Conservation (phyloP, 1,140 invertebrate species). For the Thaumatotibia leucotreta region DNA sequence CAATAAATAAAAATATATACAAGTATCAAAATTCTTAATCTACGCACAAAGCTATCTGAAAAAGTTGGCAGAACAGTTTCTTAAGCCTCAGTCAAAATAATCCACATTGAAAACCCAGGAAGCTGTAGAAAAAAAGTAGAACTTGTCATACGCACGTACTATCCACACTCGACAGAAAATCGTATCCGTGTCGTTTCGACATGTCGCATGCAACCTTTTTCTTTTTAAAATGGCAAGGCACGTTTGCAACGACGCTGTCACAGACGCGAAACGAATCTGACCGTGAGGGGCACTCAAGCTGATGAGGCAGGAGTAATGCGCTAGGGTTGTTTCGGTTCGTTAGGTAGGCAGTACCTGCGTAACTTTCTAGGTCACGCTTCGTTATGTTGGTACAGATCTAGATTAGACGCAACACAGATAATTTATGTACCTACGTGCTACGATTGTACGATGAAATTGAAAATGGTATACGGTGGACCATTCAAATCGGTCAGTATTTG, state of each 20-base stretch:
- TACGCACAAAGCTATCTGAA: too few species aligned
- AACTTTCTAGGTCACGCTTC: background rate
- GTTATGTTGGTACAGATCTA: background rate
- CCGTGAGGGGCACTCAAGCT: constrained; percentile 39
- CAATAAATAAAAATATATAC: too few species aligned
- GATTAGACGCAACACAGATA: background rate
- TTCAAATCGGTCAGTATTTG: too few species aligned
- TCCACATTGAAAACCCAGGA: too few species aligned
- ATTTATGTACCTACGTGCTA: too few species aligned
- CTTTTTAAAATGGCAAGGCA: background rate
- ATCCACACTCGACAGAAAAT: background rate
- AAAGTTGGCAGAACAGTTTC: too few species aligned
- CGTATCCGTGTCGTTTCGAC: background rate
- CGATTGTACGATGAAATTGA: too few species aligned
- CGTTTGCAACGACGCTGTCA: constrained; percentile 29
- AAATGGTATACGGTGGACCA: too few species aligned
- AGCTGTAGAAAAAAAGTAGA: too few species aligned
- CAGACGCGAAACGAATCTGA: constrained; percentile 36
- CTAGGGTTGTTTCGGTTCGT: constrained; percentile 20
- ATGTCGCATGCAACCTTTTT: background rate
- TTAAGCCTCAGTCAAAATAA: too few species aligned
- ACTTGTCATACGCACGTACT: background rate
- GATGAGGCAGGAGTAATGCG: constrained; percentile 37
- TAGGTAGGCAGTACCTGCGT: background rate
- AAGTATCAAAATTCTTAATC: too few species aligned